Base-by-base conservation (phyloP, 2,888 invertebrate species). In the Drosophila seclusa region DNA sequence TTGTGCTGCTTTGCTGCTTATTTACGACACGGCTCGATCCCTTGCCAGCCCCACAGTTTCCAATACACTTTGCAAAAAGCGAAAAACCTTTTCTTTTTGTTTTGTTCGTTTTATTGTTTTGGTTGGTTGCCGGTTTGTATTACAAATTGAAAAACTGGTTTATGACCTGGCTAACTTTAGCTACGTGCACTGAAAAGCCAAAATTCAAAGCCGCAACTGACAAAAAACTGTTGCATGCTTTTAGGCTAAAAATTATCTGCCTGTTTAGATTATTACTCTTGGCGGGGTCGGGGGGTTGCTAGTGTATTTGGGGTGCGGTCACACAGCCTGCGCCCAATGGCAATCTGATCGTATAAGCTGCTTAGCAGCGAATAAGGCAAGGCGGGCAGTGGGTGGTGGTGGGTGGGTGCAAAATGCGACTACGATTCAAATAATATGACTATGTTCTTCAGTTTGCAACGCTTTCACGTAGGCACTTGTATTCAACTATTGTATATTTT, bases 101-200 rank as follows among this genome's bases (percentile, higher is more conserved):
- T 7, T 38, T 38, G 1, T 42, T 18, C 3, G n/a, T 11, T 6
- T 49, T 45, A 36, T 55, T 31, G 32, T 11, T 32, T 32, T 32
- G 4, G 11, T 34, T 31, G 31, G 24, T n/a, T 27, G 32, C n/a
- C 70, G 63, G 63, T 64, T 65, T 82, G 76, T 80, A 81, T 82
- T 82, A 68, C 62, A 83, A 82, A 82, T 82, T 83, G 83, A 73
- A 79, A 80, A 88, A 73, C 80, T 82, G 87, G 87, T 89, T 86
- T 86, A 86, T 89, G 86, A 80, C 85, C 78, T 67, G 82, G 82
- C 86, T 89, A 89, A 86, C 76, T 89, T 85, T 78, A 60, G 76
- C 72, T 87, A 89, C 89, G 89, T 86, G 85, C 80, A 80, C 48
- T 64, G 79, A 71, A 77, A 83, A 85, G 24, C 62, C 38, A 76